Conservation (phyloP, 2,113 vertebrate genomes). For the Oenanthe oenanthe region DNA sequence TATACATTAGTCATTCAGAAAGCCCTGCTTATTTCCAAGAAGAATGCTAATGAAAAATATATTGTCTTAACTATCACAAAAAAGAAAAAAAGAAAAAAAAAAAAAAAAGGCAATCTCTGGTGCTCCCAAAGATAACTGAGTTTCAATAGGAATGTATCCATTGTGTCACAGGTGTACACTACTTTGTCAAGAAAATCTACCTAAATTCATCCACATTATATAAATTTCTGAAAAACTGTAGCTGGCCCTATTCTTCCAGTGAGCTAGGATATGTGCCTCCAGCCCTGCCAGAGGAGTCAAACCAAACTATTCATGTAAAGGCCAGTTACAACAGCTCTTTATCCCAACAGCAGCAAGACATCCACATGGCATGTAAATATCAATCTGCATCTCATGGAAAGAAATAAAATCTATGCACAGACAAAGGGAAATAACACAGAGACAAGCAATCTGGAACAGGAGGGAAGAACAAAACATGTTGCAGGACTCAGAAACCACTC, state of each 20-base stretch:
- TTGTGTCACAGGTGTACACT: not conserved
- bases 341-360: not conserved
- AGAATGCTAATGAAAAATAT: not conserved
- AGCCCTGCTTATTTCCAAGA: not conserved
- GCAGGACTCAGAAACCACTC: not conserved
- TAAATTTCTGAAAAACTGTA: not conserved
- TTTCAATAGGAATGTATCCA: not conserved
- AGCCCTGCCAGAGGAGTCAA: not conserved
- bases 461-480: not conserved
- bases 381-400: not conserved
- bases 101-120: not conserved
- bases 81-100: not conserved
- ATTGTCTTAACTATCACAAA: not conserved
- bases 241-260: not conserved
- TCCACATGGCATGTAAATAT: not conserved
- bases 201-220: not conserved
- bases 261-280: not conserved
- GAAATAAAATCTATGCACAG: not conserved
- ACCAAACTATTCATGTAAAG: not conserved
- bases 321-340: not conserved
- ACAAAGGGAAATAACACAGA: not conserved
- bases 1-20: not conserved
- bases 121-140: not conserved
- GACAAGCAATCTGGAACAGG: not conserved
- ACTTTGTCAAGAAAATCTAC: not conserved